Base-by-base conservation (phyloP, 2,113 vertebrate genomes). In the Diphyllodes magnificus region DNA sequence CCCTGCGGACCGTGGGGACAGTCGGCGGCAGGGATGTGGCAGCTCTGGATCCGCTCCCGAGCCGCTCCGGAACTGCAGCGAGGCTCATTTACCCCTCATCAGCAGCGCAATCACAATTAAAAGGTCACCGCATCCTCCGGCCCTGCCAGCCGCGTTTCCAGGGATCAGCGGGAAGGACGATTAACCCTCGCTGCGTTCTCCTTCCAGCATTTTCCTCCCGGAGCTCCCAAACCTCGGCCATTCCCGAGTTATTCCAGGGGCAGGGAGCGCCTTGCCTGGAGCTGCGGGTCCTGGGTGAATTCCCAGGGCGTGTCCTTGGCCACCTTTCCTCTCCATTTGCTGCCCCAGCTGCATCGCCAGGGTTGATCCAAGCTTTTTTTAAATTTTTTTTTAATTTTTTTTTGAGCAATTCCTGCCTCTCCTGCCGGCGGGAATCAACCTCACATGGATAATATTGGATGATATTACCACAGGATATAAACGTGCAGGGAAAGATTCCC, bases 361-460 rank as follows among this genome's bases (percentile, higher is more conserved):
- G 12, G 0, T n/a, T 7, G 53, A 28, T 39, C 54, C 18, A 47
- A 82, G 22, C 6, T 37, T 21, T 47, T 21, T 28, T 28, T n/a
- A 40, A 40, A 40, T 40, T 37, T 37, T 37, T 37, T 37, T 37
- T 37, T 37, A 10, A 37, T 10, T 31, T 57, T 53, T 66, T 42
- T 30, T 28, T 33, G 15, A 71, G 12, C 51, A 28, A 18, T 5
- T 47, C 77, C 84, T 33, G 0, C 42, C 22, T 60, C 47, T 53
- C 42, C 56, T 33, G 45, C n/a, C 5, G 24, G 4, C 0, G 6
- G 44, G 1, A 1, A 6, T 37, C 65, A 11, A 7, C 31, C 53
- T 16, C 17, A 1, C 4, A 0, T 5, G 13, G 70, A 19, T 7
- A 20, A 44, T 1, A 2, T 0, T 2, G 37, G 6, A 8, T 15